Base-by-base conservation (phyloP, 2,888 invertebrate genomes). In the Ormia ochracea region DNA sequence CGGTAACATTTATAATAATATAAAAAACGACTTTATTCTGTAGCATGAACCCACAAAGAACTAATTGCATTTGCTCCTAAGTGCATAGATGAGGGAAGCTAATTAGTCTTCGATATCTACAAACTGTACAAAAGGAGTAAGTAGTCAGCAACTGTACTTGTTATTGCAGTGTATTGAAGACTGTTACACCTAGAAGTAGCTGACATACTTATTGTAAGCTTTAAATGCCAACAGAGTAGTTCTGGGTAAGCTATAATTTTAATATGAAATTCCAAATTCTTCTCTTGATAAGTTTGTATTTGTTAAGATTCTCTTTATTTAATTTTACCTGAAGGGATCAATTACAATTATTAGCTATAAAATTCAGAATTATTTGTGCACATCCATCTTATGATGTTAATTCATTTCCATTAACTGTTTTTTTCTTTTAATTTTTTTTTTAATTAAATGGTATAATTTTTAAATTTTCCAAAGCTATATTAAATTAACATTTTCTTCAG, bases 301-400 rank as follows among this genome's bases (percentile, higher is more conserved):
- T 12, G n/a, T 21, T 19, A n/a, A 33, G 36, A 54, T 54, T 17
- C n/a, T 14, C 3, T 12, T 21, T 4, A 31, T 45, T 61, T 17
- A 41, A 23, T 48, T 65, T 48, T 3, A 28, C 36, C 26, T n/a
- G 41, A 66, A 66, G 50, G 38, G 52, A 66, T 28, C 50, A 52
- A 66, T 48, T 63, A n/a, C 33, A 26, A 23, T 65, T 65, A 14
- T 48, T 23, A 61, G 45, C 19, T 3, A 33, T 31, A 45, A 63
- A 36, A 33, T 33, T 5, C 7, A n/a, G 33, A 63, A 43, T 48
- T 50, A 23, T 48, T 48, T 63, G 14, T 23, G 12, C 17, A 26
- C n/a, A n/a, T n/a, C n/a, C n/a, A 10, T 21, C 21, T 36, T 33
- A 36, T 56, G 33, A 31, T 52, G 17, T 31, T 52, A 28, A 10